Evolutionary conservation across 2,797 vertebrate genomes (phyloP), one percentile per base, ranked within the genome.

Genomic region (Agapornis canus): DNA sequence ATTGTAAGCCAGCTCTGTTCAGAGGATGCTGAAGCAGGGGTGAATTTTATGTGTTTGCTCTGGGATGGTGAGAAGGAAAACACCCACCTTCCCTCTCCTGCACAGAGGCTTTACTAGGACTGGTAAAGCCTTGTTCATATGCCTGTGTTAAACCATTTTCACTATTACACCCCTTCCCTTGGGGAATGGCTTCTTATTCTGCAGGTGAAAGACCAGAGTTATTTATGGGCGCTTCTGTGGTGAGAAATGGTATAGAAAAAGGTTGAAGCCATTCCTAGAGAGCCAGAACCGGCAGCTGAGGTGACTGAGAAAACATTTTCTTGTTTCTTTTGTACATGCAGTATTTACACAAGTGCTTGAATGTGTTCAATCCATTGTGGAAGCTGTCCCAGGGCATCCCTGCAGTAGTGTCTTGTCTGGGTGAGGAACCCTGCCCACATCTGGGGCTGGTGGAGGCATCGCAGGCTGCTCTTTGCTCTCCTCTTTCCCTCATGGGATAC

Each of bases 301-400:
- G 32, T 57, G 66, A 17, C 79, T 43, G 47, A 75, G 54, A 20
- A 70, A 87, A 85, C 32, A 48, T 5, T 49, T 37, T 26, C 22
- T 4, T 31, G 83, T 57, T 84, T 45, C 25, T 75, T 70, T 61
- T 16, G 15, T 6, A 1, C 8, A 7, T 32, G 52, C 20, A 32
- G 32, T 11, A 26, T 72, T 83, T 56, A 54, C 21, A 9, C 2
- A 0, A 27, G 72, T 37, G 63, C 48, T 43, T 9, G 4, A 23
- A 7, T 0, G 0, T 1, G 3, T n/a, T 15, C 21, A 26, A 27
- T 40, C 49, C 18, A 3, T 10, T 27, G 43, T 1, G 12, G 47
- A 60, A 81, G 56, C 16, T 26, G 47, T 51, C 70, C 31, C 22
- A 18, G 22, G 47, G 43, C 29, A 66, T 22, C 39, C 37, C 29